Conservation (phyloP, 2,888 invertebrate species). For the Diadegma fenestrale region DNA sequence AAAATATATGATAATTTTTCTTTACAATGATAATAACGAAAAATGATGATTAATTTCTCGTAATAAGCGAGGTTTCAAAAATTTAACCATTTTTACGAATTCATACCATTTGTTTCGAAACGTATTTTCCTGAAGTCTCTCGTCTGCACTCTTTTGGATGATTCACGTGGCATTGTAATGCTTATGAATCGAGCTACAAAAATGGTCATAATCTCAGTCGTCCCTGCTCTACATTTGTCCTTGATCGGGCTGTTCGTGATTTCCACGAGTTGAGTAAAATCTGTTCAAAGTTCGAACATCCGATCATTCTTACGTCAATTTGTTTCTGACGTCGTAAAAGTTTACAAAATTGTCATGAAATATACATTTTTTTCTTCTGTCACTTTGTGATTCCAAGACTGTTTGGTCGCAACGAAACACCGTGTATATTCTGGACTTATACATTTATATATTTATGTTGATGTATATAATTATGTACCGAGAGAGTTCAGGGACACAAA, state of each 20-base stretch:
- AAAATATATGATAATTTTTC: background rate
- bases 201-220: background rate
- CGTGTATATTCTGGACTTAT: background rate
- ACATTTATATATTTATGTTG: conserved; percentile 17
- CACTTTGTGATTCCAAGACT: background rate
- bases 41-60: background rate
- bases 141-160: background rate
- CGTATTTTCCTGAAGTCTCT: background rate
- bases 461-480: conserved; percentile 74
- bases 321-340: background rate
- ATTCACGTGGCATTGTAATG: background rate
- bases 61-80: background rate
- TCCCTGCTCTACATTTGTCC: background rate
- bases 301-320: background rate
- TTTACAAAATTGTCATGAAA: background rate
- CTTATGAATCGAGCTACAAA: background rate
- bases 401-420: background rate
- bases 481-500: conserved; percentile 80
- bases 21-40: background rate
- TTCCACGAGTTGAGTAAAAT: background rate
- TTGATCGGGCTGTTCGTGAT: background rate
- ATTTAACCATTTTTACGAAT: background rate
- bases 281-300: background rate
- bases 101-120: background rate
- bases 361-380: background rate